Evolutionary conservation across 2,113 vertebrate genomes (phyloP).

Genomic region (Oxygymnocypris stewartii): DNA sequence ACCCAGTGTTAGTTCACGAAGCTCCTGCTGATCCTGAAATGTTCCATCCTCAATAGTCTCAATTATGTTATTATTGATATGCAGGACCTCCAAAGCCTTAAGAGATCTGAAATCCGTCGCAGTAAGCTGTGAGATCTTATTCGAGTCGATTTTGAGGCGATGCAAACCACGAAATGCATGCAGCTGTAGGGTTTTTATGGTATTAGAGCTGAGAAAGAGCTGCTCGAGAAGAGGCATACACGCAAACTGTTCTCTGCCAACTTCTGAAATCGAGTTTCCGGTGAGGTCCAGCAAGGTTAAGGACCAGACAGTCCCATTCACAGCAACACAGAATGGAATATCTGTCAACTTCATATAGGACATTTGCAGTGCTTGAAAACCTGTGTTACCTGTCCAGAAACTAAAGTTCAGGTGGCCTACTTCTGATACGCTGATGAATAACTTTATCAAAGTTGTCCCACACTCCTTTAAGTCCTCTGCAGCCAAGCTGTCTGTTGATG

Average conservation of each 20-base stretch:
- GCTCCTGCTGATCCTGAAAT: slow-evolving; percentile 46
- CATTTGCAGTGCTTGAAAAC: slow-evolving; percentile 41
- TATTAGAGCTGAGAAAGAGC: slow-evolving; percentile 44
- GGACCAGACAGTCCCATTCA: slow-evolving; percentile 42
- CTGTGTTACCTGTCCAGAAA: slow-evolving; percentile 43
- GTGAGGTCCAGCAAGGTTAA: slow-evolving; percentile 45
- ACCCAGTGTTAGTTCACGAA: slow-evolving; percentile 52
- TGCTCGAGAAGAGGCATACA: slow-evolving; percentile 57
- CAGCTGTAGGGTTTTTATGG: slow-evolving; percentile 37
- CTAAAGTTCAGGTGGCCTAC: slow-evolving; percentile 16
- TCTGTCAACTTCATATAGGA: neutral
- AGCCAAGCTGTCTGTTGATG: slow-evolving; percentile 24
- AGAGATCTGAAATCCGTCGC: slow-evolving; percentile 43
- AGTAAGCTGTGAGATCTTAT: slow-evolving; percentile 38
- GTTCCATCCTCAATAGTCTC: slow-evolving; percentile 34
- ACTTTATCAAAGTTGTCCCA: slow-evolving; percentile 8
- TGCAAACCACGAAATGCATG: slow-evolving; percentile 46
- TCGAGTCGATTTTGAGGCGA: slow-evolving; percentile 37
- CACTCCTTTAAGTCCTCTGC: slow-evolving; percentile 27
- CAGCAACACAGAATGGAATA: slow-evolving; percentile 41
- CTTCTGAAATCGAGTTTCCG: slow-evolving; percentile 33
- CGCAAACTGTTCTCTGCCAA: slow-evolving; percentile 55
- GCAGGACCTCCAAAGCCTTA: slow-evolving; percentile 50
- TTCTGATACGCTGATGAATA: slow-evolving; percentile 19
- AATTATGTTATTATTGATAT: slow-evolving; percentile 48